A percentile compares a stretch with the other conserved stretches of the same genome.
These are phyloP conservation scores for Aselliscus stoliczkanus DNA, from an alignment of 2,797 vertebrate species.

Conservation along the genomic window DNA sequence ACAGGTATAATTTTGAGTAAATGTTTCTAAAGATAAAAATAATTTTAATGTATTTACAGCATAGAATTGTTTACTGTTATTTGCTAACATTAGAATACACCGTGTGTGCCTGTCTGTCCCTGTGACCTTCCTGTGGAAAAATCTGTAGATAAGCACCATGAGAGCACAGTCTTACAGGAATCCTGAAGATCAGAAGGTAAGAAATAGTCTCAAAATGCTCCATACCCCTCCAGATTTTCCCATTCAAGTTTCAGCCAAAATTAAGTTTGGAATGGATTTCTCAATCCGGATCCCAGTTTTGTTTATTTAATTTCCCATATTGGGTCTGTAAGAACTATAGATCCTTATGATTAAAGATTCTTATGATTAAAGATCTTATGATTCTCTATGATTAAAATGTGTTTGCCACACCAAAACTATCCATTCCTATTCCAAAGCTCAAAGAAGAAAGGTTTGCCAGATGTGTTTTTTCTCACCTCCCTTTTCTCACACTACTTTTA, in stretches of 20 bases:
- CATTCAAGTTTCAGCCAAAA: background rate
- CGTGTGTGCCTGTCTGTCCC: background rate
- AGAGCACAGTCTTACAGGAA: background rate
- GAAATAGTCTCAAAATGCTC: background rate
- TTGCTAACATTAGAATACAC: background rate
- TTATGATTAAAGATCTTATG: too few species aligned
- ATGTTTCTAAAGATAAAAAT: background rate
- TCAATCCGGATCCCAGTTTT: background rate
- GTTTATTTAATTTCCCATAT: background rate
- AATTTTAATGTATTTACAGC: background rate
- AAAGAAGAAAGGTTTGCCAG: background rate
- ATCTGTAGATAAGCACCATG: background rate
- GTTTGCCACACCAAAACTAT: background rate
- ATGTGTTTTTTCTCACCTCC: background rate
- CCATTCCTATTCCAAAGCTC: background rate
- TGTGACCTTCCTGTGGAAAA: background rate
- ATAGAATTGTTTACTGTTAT: background rate
- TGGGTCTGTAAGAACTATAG: background rate
- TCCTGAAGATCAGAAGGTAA: background rate
- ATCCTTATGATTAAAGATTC: too few species aligned
- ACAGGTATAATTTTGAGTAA: background rate
- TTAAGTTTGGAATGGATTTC: background rate
- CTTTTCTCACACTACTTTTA: background rate
- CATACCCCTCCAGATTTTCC: background rate
- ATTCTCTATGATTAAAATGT: background rate